Evolutionary conservation across 2,888 invertebrate genomes (phyloP).

Genomic region (Drepana falcataria): DNA sequence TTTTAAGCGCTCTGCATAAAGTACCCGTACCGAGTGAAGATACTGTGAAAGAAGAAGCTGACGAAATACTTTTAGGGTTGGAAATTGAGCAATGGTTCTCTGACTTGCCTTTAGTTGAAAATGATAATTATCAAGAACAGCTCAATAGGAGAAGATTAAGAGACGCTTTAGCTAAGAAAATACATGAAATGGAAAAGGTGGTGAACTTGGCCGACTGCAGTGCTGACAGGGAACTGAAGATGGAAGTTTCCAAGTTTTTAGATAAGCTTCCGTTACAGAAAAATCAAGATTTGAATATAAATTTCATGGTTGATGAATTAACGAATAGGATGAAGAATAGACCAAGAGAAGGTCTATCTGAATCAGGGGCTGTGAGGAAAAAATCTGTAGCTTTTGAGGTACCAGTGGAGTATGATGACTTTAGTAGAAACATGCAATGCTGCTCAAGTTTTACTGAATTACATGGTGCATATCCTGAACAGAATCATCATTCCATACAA

Average conservation of each 20-base stretch:
- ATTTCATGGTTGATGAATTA: slow-evolving; percentile 43
- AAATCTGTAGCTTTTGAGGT: slow-evolving; percentile 30
- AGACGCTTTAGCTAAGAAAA: slow-evolving; percentile 41
- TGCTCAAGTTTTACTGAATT: slow-evolving; percentile 27
- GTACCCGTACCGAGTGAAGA: slow-evolving; percentile 45
- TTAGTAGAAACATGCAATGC: slow-evolving; percentile 25
- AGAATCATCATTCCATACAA: not conserved
- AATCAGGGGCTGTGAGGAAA: slow-evolving; percentile 5
- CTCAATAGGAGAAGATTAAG: slow-evolving; percentile 30
- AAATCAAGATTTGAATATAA: slow-evolving; percentile 24
- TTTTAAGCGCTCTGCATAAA: slow-evolving; percentile 38
- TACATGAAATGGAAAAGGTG: slow-evolving; percentile 36
- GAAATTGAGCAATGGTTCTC: slow-evolving; percentile 56
- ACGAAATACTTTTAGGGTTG: slow-evolving; percentile 41
- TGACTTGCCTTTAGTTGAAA: slow-evolving; percentile 37
- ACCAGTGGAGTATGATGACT: slow-evolving; percentile 27
- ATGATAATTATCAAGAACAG: slow-evolving; percentile 20
- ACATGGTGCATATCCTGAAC: slow-evolving; percentile 8
- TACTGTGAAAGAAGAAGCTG: slow-evolving; percentile 44
- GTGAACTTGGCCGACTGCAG: slow-evolving; percentile 14
- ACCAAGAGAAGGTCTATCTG: slow-evolving; percentile 12
- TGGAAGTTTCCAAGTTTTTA: slow-evolving; percentile 34
- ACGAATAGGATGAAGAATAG: slow-evolving; percentile 39
- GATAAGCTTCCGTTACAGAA: slow-evolving; percentile 31
- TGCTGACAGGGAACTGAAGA: slow-evolving; percentile 26